Percentiles rank a stretch among this genome's conserved stretches.
Conservation (phyloP, 2,888 invertebrate species). For the Cacoxenus indagator region DNA sequence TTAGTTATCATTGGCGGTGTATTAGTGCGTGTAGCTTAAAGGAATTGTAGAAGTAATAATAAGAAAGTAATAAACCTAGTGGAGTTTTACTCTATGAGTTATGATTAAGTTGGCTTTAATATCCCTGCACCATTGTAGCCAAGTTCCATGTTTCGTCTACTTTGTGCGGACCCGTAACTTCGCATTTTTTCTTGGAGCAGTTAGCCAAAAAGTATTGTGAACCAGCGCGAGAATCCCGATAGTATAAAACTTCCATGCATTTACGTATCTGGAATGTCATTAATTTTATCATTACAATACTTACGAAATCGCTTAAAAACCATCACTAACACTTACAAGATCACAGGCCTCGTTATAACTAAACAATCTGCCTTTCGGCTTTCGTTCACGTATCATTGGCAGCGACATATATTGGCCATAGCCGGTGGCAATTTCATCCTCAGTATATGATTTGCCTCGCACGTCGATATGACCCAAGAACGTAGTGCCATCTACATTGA, state of each 20-base stretch:
- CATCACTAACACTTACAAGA: constrained; percentile 64
- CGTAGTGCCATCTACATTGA: constrained; percentile 78
- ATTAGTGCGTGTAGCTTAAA: constrained; percentile 25
- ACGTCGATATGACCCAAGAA: constrained; percentile 95
- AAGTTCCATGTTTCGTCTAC: constrained; percentile 84
- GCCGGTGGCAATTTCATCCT: constrained; percentile 86
- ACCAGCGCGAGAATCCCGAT: constrained; percentile 89
- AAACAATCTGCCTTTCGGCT: constrained; percentile 70
- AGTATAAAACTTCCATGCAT: constrained; percentile 89
- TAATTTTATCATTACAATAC: not conserved
- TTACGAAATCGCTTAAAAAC: not conserved
- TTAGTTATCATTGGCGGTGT: not conserved
- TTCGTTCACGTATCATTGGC: constrained; percentile 82
- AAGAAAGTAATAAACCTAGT: constrained; percentile 31
- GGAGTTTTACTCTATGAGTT: too few relatives aligned
- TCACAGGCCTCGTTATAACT: constrained; percentile 74
- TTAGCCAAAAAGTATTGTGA: constrained; percentile 79
- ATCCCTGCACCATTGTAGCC: constrained; percentile 77
- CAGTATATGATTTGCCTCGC: constrained; percentile 89
- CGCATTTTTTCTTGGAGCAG: constrained; percentile 77
- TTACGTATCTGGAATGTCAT: constrained; percentile 75
- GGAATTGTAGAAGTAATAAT: constrained; percentile 29
- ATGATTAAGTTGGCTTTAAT: constrained; percentile 50
- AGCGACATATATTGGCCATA: constrained; percentile 91
- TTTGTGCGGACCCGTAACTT: constrained; percentile 78